Evolutionary conservation across 53 echinoderm and acorn worm species (phyloP).

Genomic region (Paelopatides confundens): DNA sequence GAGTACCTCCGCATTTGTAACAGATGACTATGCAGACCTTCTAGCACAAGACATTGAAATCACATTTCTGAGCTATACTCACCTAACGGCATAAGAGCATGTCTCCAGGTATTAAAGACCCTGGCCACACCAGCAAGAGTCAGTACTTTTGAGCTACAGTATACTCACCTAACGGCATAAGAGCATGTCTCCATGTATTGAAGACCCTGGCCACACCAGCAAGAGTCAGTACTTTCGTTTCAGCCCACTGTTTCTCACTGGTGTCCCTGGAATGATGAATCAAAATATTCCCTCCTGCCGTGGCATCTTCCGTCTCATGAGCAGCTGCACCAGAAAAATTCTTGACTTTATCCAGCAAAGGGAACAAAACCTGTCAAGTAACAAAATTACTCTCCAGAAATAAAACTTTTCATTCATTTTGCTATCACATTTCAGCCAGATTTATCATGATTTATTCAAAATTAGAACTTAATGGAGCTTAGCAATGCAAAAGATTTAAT

Average conservation of each 20-base stretch:
- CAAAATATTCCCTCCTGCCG: slow-evolving; percentile 78
- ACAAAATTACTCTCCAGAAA: not conserved
- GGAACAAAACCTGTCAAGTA: slow-evolving; percentile 80
- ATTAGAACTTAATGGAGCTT: no score
- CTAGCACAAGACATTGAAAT: no score
- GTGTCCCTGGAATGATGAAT: slow-evolving; percentile 98
- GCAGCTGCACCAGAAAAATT: slow-evolving; percentile 88
- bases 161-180: slow-evolving; percentile 84
- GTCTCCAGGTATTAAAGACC: no score
- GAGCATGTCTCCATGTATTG: slow-evolving; percentile 97
- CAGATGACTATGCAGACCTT: no score
- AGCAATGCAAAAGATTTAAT: no score
- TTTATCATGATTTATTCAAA: not conserved
- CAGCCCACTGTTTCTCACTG: slow-evolving; percentile 99
- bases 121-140: no score
- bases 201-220: slow-evolving; percentile 99
- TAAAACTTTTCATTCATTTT: not conserved
- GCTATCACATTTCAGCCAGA: no score
- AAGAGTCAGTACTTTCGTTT: slow-evolving; percentile 92
- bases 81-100: no score
- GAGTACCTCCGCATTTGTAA: no score
- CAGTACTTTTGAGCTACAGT: no score
- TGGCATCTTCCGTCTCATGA: slow-evolving; percentile 69
- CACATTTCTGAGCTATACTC: no score
- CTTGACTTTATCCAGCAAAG: slow-evolving; percentile 97